Evolutionary conservation across 2,888 invertebrate species (phyloP), one percentile per base, ranked within the genome.

Genomic region (Epicampocera succincta): DNA sequence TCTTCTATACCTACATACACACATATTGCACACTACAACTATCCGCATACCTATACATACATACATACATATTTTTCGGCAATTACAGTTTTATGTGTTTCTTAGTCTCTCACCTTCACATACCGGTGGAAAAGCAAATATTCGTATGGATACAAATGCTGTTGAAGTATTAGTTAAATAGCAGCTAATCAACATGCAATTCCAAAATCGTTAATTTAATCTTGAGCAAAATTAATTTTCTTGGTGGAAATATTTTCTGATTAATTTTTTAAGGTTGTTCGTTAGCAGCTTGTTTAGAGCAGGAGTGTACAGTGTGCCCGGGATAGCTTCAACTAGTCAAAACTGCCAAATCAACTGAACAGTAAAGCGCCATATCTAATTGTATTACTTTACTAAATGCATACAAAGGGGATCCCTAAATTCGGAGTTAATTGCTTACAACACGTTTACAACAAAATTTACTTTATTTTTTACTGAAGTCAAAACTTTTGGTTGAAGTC

Each of bases 181-280:
- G 60, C 52, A 68, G 66, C 78, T 66, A 68, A 79, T 79, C 78
- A 79, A 77, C 81, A 81, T 81, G 81, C 81, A 76, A 81, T 63
- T 81, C 73, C 68, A 77, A 77, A 81, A 77, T 81, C 77, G 63
- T 61, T 81, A 72, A 77, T 73, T 81, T 77, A 68, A 68, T 66
- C 46, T 66, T 17, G 63, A 11, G 52, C 54, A 50, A 63, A 63
- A 75, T 75, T 46, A 63, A 46, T 65, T 80, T 74, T 75, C 63
- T 74, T 42, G 68, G 50, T 63, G 19, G 65, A 69, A 50, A 73
- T 63, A 42, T 40, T 52, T 68, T 15, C 61, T 13, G n/a, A 33
- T 44, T 33, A 33, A 33, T 33, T 33, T 48, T 40, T 15, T 50
- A 42, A 5, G 58, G 12, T 19, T 29, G 33, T 52, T 60, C 6